phyloP scores from a whole-genome alignment of 2,888 invertebrate genomes.

The Drosophila meridionalis region DNA sequence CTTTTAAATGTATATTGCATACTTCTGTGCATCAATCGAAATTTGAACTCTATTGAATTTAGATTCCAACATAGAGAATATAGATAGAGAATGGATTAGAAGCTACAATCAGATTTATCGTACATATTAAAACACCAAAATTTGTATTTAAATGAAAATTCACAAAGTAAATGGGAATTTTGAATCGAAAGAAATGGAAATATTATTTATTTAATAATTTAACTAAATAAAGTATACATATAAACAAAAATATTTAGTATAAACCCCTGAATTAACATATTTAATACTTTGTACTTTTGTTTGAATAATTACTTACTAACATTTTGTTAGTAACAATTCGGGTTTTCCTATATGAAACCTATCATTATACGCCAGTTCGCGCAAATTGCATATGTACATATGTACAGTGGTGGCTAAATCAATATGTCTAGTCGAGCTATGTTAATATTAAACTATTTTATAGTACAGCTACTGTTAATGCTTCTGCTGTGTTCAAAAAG shows the following conservation, averaged over 20 bases:
- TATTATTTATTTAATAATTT: neutral
- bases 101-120: neutral
- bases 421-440: neutral
- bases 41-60: neutral
- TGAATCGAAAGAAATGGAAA: neutral
- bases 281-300: neutral
- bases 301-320: neutral
- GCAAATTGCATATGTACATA: neutral
- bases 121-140: neutral
- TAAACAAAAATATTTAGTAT: neutral
- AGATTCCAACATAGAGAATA: neutral
- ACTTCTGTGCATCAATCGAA: neutral
- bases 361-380: neutral
- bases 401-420: constrained; percentile 20
- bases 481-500: constrained; percentile 24
- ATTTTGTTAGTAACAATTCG: neutral
- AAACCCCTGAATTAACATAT: neutral
- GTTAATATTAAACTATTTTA: constrained; percentile 15
- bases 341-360: neutral
- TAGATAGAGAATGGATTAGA: neutral
- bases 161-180: neutral
- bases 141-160: neutral
- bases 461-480: constrained; percentile 29
- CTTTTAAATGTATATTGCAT: neutral
- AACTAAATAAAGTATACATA: neutral